phyloP scores from a whole-genome alignment of 37 sponge, comb jelly and placozoan genomes.

The Corticium candelabrum region DNA sequence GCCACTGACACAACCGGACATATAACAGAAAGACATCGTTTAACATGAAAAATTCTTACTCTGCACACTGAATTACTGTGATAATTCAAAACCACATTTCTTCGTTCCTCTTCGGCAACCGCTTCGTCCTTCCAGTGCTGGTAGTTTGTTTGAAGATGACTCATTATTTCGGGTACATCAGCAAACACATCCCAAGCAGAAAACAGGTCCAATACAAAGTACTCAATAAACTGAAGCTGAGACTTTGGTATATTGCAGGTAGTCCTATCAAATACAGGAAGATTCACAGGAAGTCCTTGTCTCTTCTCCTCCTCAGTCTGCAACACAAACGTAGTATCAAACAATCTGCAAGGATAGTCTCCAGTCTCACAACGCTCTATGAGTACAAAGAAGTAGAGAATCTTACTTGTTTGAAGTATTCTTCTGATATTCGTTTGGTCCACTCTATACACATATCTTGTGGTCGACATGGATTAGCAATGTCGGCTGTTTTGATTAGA shows the following conservation, averaged over 20 bases:
- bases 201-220: constrained; percentile 67
- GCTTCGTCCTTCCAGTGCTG: constrained; percentile 39
- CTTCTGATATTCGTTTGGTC: constrained; percentile 62
- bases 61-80: no score
- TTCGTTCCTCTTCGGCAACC: constrained; percentile 10
- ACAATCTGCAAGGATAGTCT: background rate
- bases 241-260: constrained; percentile 68
- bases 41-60: no score
- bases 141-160: constrained; percentile 40
- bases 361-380: background rate
- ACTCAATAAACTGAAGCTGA: constrained; percentile 78
- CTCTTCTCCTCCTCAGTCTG: constrained; percentile 75
- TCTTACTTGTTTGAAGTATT: constrained; percentile 75
- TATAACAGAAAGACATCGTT: no score
- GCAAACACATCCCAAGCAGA: constrained; percentile 61
- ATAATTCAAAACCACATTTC: no score
- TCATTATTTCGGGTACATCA: constrained; percentile 36
- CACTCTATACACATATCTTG: constrained; percentile 46
- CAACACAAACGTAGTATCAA: background rate
- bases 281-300: constrained; percentile 40
- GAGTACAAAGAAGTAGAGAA: no score
- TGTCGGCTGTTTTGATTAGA: constrained; percentile 82
- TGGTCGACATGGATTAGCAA: constrained; percentile 67
- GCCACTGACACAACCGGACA: no score
- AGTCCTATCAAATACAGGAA: constrained; percentile 67